Conservation (phyloP, 2,797 vertebrate species). For the Manis crassicaudata region DNA sequence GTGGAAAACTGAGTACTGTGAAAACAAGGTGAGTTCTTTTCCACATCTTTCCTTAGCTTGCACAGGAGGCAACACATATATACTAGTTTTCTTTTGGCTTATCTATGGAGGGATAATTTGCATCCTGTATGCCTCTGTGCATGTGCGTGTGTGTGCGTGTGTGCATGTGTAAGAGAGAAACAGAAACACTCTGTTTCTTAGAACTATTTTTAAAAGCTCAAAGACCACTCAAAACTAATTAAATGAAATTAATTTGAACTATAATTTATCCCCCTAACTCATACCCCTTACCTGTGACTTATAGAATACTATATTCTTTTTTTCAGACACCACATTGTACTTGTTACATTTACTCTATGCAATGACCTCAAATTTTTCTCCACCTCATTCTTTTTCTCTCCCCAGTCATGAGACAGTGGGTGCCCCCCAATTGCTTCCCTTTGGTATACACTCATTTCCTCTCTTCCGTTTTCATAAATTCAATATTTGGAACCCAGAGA, state of each 20-base stretch:
- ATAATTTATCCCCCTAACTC: not conserved
- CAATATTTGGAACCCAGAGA: conserved; percentile 22
- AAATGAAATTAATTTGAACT: conserved; percentile 31
- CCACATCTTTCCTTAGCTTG: not conserved
- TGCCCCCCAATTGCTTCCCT: not conserved
- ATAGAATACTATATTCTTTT: not conserved
- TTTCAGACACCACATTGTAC: not conserved
- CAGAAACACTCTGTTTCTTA: not conserved
- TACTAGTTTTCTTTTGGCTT: conserved; percentile 9
- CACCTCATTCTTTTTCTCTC: not conserved
- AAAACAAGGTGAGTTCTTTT: conserved; percentile 8
- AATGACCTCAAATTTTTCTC: not conserved
- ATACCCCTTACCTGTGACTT: not conserved
- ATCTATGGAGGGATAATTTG: not conserved
- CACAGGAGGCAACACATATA: not conserved
- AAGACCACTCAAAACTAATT: not conserved
- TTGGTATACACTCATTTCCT: not conserved
- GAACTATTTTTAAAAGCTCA: not conserved
- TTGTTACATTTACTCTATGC: not conserved
- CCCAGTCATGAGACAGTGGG: not conserved
- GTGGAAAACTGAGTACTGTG: not conserved
- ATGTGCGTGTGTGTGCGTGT: not conserved
- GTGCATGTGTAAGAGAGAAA: not conserved
- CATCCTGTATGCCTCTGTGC: not conserved
- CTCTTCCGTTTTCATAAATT: conserved; percentile 37